Conservation (phyloP, 2,113 vertebrate species). For the Struthidea cinerea region DNA sequence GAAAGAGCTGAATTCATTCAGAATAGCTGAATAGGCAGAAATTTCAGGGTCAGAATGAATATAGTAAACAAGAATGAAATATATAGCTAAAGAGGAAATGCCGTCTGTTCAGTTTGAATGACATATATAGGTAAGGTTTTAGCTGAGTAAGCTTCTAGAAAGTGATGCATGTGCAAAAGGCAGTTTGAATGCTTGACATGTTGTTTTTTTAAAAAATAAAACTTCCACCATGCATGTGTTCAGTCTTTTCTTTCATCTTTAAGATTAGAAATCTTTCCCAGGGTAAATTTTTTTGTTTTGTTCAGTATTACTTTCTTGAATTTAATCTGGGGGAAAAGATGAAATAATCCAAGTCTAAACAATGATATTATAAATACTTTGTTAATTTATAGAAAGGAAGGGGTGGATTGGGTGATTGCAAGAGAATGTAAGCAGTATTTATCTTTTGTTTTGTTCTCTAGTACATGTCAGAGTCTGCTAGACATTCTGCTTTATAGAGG, state of each 20-base stretch:
- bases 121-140: neutral
- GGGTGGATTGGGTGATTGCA: neutral
- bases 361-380: neutral
- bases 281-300: neutral
- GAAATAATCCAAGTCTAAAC: neutral
- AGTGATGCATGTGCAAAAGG: neutral
- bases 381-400: neutral
- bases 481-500: neutral
- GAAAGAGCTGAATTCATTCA: neutral
- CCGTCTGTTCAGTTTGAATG: neutral
- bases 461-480: neutral
- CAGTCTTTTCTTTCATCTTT: neutral
- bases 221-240: neutral
- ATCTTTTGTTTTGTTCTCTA: neutral
- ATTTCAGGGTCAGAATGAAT: neutral
- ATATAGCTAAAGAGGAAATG: neutral
- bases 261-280: neutral
- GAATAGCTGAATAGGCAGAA: neutral
- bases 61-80: neutral
- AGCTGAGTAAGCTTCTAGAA: neutral
- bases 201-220: neutral
- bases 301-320: neutral
- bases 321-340: neutral
- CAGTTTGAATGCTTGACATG: neutral
- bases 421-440: neutral